Base-by-base conservation (phyloP, 2,888 invertebrate species). In the Phrixothrix hirtus region DNA sequence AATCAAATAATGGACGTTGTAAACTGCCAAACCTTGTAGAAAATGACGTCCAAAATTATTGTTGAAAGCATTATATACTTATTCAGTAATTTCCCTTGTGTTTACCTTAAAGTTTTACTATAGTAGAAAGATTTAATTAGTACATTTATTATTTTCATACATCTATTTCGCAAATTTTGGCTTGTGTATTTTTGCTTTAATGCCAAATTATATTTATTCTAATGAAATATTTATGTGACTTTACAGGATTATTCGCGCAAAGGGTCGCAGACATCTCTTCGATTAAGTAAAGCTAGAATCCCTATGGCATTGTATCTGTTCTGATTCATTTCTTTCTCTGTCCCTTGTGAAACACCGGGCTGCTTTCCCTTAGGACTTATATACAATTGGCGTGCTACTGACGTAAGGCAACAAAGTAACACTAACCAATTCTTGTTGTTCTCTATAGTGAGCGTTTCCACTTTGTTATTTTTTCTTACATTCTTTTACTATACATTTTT, bases 351-450 rank as follows among this genome's bases (percentile, higher is more conserved):
- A 62, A 61, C 42, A 57, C 49, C 49, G 48, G 46, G 44, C 42
- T 46, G 52, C 49, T 57, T 50, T 65, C 64, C 63, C 62, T 39
- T 43, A 46, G 60, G 64, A 64, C 60, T 64, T 64, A 65, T 64
- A 61, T 60, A 63, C 58, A 58, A 47, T 38, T 45, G 32, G 45
- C 46, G 57, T 47, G 55, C 54, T 55, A 43, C 46, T 53, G 52
- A 52, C 56, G 56, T 46, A 50, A 55, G 54, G 62, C 60, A 62
- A 64, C 65, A 63, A 64, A 63, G 62, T 61, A 60, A 55, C 57
- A 58, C 56, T 66, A 64, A 65, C 60, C 63, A 61, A 61, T 65
- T 63, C 63, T 64, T 63, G 59, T 61, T 59, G 59, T 60, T 60
- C 64, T 63, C 61, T 56, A 61, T 60, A 62, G 61, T 56, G 45